Percentiles rank a stretch among this genome's conserved stretches.
Conservation (phyloP, 2,888 invertebrate genomes). For the Andrena trimmerana region DNA sequence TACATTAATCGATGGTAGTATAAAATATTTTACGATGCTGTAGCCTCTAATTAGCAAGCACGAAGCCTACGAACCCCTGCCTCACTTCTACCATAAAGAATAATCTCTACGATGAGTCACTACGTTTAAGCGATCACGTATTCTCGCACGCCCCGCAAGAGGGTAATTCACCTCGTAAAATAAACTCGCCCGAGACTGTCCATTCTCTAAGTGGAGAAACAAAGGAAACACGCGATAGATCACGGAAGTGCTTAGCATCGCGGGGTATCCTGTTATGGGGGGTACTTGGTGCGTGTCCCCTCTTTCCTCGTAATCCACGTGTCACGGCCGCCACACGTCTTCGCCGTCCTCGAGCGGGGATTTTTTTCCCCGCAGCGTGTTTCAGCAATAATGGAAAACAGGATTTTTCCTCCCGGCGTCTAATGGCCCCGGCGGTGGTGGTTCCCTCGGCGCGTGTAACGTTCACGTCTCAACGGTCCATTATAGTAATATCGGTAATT, state of each 20-base stretch:
- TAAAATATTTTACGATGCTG: no score
- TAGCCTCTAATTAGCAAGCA: no score
- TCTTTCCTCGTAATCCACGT: constrained; percentile 57
- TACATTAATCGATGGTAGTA: no score
- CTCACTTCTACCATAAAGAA: not conserved
- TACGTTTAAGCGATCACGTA: not conserved
- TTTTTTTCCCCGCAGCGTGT: constrained; percentile 31
- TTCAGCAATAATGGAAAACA: constrained; percentile 65
- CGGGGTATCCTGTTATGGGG: constrained; percentile 52
- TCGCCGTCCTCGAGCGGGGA: constrained; percentile 25
- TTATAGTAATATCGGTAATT: constrained; percentile 52
- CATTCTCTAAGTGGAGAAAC: constrained; percentile 37
- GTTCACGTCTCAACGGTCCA: constrained; percentile 45
- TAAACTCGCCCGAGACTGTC: constrained; percentile 24
- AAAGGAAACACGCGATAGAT: constrained; percentile 53
- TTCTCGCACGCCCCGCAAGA: not conserved
- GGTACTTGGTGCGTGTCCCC: constrained; percentile 42
- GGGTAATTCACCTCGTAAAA: constrained; percentile 1
- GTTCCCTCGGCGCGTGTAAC: constrained; percentile 25
- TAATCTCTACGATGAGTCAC: not conserved
- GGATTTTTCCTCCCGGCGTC: constrained; percentile 37
- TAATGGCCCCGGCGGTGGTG: constrained; percentile 33
- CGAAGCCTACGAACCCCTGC: no score
- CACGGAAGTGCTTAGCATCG: constrained; percentile 55
- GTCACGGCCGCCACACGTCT: constrained; percentile 62